Conservation (phyloP, 2,888 invertebrate genomes). For the Incurvaria masculella region DNA sequence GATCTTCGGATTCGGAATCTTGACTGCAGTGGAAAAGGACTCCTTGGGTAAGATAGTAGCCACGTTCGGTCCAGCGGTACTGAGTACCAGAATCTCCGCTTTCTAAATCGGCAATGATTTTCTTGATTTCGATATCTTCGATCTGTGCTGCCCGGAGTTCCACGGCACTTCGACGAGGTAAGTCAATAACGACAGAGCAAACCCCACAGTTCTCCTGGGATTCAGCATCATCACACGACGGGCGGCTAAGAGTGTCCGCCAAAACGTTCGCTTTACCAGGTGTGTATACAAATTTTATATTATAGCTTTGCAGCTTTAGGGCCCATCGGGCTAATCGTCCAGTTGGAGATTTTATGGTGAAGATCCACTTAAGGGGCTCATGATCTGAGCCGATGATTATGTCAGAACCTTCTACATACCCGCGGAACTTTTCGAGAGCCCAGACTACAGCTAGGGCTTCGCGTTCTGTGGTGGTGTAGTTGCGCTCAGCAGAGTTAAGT, state of each 20-base stretch:
- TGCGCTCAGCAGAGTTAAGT: constrained; percentile 20
- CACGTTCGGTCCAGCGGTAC: constrained; percentile 3
- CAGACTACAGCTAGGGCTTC: constrained; percentile 23
- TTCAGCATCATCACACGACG: constrained; percentile 3
- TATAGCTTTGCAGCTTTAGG: constrained; percentile 23
- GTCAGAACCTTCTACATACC: constrained; percentile 29
- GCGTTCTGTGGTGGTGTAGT: constrained; percentile 27
- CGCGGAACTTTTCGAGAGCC: constrained; percentile 3
- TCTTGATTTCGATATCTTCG: constrained; percentile 14
- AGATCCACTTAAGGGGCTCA: constrained; percentile 30
- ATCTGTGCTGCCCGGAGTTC: constrained; percentile 14
- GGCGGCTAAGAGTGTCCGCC: constrained; percentile 28
- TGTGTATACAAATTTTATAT: constrained; percentile 24
- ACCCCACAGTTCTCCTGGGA: constrained; percentile 8
- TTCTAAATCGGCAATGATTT: constrained; percentile 18
- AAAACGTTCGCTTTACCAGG: constrained; percentile 25
- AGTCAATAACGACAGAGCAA: constrained; percentile 13
- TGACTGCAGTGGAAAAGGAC: constrained; percentile 3
- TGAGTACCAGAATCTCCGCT: not conserved
- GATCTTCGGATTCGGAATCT: constrained; percentile 4
- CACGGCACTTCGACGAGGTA: constrained; percentile 8
- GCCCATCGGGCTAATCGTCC: constrained; percentile 38
- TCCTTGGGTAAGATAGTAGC: not conserved
- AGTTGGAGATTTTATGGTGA: constrained; percentile 25
- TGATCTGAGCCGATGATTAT: constrained; percentile 22